Percentiles rank a stretch among this genome's conserved stretches.
Evolutionary conservation across 2,888 invertebrate genomes (phyloP).

Genomic region (Portevinia maculata): DNA sequence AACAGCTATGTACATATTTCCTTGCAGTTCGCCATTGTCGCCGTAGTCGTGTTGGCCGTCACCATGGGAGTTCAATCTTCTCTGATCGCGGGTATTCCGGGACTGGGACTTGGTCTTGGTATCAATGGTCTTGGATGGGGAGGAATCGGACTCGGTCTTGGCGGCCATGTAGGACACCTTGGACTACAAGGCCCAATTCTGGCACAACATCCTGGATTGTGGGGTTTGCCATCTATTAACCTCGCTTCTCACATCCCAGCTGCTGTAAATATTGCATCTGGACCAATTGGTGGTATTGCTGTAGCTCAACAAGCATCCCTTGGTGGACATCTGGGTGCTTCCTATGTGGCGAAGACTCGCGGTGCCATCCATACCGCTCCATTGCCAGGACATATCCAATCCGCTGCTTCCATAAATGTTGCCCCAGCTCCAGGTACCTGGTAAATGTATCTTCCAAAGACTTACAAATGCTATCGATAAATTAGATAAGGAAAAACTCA

Average conservation of each 20-base stretch:
- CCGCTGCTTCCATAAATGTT: slow-evolving; percentile 79
- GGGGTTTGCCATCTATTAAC: slow-evolving; percentile 41
- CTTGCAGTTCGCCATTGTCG: slow-evolving; percentile 78
- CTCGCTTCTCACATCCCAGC: slow-evolving; percentile 64
- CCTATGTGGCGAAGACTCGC: slow-evolving; percentile 80
- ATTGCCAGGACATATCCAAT: slow-evolving; percentile 79
- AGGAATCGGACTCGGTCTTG: slow-evolving; percentile 21
- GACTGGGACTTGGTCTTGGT: slow-evolving; percentile 52
- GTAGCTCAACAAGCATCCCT: slow-evolving; percentile 80
- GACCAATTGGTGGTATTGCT: slow-evolving; percentile 48
- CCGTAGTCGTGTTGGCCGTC: slow-evolving; percentile 80
- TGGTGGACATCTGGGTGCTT: slow-evolving; percentile 77
- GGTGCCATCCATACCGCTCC: slow-evolving; percentile 80
- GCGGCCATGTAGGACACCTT: slow-evolving; percentile 35
- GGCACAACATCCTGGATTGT: slow-evolving; percentile 25
- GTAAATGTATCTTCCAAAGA: slow-evolving; percentile 40
- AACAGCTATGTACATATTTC: background rate
- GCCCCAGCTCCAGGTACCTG: slow-evolving; percentile 80
- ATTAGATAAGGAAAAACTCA: slow-evolving; percentile 44
- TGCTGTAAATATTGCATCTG: slow-evolving; percentile 70
- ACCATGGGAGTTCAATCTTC: slow-evolving; percentile 81
- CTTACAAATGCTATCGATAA: slow-evolving; percentile 17
- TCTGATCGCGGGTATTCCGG: slow-evolving; percentile 76
- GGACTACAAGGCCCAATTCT: slow-evolving; percentile 15
- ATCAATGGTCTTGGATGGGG: slow-evolving; percentile 13